phyloP scores from a whole-genome alignment of 2,888 invertebrate genomes.

The Linnaemya vulpina region DNA sequence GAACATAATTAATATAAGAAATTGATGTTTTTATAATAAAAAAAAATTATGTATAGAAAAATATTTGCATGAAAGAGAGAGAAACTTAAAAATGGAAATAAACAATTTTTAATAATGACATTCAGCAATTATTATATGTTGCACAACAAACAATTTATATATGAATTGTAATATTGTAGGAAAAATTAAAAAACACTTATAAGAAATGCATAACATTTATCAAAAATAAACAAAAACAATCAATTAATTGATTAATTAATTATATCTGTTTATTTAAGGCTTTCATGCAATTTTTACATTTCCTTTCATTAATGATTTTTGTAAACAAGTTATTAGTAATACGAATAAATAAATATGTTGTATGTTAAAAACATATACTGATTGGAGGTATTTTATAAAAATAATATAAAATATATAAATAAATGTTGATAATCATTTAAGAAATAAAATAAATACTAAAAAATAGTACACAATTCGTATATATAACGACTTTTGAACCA shows the following conservation, averaged over 20 bases:
- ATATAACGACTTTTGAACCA: conserved; percentile 73
- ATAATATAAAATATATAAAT: conserved; percentile 40
- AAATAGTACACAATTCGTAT: conserved; percentile 71
- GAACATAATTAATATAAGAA: background rate
- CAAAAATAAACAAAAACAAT: conserved; percentile 65
- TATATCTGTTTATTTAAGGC: conserved; percentile 63
- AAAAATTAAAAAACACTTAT: conserved; percentile 17
- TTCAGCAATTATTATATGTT: conserved; percentile 70
- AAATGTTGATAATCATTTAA: conserved; percentile 37
- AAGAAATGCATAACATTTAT: conserved; percentile 35
- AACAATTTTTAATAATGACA: conserved; percentile 67
- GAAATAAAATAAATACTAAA: conserved; percentile 67
- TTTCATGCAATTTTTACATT: conserved; percentile 69
- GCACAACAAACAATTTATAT: conserved; percentile 57
- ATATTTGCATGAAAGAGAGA: conserved; percentile 13
- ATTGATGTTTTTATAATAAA: background rate
- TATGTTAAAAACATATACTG: conserved; percentile 69
- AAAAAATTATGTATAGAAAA: too few relatives aligned
- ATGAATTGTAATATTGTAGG: conserved; percentile 17
- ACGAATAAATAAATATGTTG: conserved; percentile 77
- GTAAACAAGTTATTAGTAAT: conserved; percentile 71
- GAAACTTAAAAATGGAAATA: background rate
- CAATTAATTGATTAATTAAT: conserved; percentile 57
- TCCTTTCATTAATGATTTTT: conserved; percentile 72
- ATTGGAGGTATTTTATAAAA: conserved; percentile 69